These are phyloP conservation scores for Sebastes alutus DNA, from an alignment of 2,797 vertebrate genomes.

Conservation along the genomic window DNA sequence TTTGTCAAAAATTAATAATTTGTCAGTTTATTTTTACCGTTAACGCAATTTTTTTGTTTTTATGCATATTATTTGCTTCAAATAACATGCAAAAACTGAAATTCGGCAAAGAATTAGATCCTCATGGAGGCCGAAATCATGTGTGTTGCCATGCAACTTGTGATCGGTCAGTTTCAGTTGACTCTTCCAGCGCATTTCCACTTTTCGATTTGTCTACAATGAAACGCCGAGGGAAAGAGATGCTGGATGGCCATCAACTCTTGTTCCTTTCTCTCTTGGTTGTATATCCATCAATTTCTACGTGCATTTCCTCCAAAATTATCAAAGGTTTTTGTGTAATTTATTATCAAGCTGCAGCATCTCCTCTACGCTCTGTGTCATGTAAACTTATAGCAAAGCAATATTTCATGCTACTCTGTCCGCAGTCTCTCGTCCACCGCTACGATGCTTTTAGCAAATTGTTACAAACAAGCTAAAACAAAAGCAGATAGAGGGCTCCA, in stretches of 20 bases:
- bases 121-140: not conserved
- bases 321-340: not conserved
- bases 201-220: too few species aligned
- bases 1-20: not conserved
- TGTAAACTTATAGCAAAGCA: rapidly evolving
- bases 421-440: not conserved
- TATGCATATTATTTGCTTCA: not conserved
- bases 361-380: not conserved
- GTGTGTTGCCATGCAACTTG: not conserved
- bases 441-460: not conserved
- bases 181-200: not conserved
- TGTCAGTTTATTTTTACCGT: not conserved
- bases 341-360: not conserved
- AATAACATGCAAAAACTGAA: not conserved
- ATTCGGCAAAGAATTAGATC: not conserved
- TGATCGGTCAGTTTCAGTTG: not conserved
- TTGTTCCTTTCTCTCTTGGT: not conserved
- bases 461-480: not conserved
- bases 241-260: not conserved
- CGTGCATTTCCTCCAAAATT: not conserved
- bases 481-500: too few species aligned
- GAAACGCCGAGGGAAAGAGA: not conserved
- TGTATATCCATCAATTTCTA: not conserved
- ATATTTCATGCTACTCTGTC: not conserved
- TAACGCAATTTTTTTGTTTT: too few species aligned